These are phyloP conservation scores for Larimichthys crocea DNA, from an alignment of 2,113 vertebrate genomes.

Conservation along the genomic window DNA sequence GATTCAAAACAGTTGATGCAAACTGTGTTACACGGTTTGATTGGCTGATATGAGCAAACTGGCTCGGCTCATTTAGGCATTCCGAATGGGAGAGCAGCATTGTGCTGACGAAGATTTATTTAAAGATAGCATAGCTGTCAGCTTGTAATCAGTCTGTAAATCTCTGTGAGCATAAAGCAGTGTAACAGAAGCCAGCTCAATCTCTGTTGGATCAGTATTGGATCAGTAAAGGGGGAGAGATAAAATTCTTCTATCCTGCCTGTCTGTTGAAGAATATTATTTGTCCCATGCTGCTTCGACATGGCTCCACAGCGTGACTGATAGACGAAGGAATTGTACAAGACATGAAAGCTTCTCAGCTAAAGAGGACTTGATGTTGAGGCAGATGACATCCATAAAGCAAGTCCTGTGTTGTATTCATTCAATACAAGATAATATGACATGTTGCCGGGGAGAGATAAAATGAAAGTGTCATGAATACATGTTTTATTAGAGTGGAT, in stretches of 20 bases:
- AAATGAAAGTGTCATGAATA: background rate
- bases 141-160: conserved; percentile 51
- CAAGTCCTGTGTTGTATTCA: background rate
- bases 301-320: conserved; percentile 25
- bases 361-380: conserved; percentile 4
- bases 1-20: conserved; percentile 45
- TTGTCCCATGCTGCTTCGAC: conserved; percentile 30
- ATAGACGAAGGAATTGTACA: background rate
- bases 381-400: background rate
- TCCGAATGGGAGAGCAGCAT: conserved; percentile 20
- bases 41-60: conserved; percentile 38
- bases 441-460: background rate
- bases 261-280: conserved; percentile 30
- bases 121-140: conserved; percentile 47
- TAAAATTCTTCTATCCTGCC: conserved; percentile 36
- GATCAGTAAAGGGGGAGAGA: conserved; percentile 40
- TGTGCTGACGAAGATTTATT: conserved; percentile 60
- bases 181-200: conserved; percentile 32
- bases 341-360: conserved; percentile 26
- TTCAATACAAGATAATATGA: background rate
- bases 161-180: conserved; percentile 33
- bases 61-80: conserved; percentile 37
- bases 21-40: conserved; percentile 40
- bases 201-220: conserved; percentile 38
- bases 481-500: conserved; percentile 23